These are phyloP conservation scores for Pedionomus torquatus DNA, from an alignment of 2,113 vertebrate species.

Conservation along the genomic window DNA sequence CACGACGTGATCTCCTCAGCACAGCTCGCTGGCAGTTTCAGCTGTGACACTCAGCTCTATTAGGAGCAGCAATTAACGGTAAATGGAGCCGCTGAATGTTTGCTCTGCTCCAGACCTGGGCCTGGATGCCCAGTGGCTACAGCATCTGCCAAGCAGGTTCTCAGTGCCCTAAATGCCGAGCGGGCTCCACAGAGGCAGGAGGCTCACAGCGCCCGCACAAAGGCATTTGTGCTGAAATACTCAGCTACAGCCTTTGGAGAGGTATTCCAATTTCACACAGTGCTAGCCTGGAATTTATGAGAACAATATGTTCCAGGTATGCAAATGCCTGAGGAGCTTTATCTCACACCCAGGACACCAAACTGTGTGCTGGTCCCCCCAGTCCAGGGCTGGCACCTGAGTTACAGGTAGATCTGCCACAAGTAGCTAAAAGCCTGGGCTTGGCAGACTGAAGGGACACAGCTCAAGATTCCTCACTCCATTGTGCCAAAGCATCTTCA, in stretches of 20 bases:
- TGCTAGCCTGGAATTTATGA: neutral
- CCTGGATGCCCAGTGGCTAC: neutral
- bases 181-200: neutral
- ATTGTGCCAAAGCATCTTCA: neutral
- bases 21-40: neutral
- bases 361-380: fast-evolving
- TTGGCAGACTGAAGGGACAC: neutral
- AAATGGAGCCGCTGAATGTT: neutral
- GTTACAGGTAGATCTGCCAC: too few species aligned
- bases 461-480: neutral
- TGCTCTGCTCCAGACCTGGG: neutral
- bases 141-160: neutral
- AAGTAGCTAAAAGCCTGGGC: neutral
- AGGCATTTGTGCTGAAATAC: neutral
- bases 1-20: neutral
- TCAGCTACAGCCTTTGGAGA: neutral
- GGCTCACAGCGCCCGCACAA: neutral
- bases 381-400: neutral
- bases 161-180: neutral
- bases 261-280: neutral
- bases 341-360: neutral
- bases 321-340: neutral
- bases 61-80: neutral
- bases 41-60: neutral
- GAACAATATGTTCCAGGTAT: neutral